Percentiles rank a stretch among this genome's conserved stretches.
Evolutionary conservation across 2,797 vertebrate species (phyloP).

Genomic region (Typhlichthys eigenmanni): DNA sequence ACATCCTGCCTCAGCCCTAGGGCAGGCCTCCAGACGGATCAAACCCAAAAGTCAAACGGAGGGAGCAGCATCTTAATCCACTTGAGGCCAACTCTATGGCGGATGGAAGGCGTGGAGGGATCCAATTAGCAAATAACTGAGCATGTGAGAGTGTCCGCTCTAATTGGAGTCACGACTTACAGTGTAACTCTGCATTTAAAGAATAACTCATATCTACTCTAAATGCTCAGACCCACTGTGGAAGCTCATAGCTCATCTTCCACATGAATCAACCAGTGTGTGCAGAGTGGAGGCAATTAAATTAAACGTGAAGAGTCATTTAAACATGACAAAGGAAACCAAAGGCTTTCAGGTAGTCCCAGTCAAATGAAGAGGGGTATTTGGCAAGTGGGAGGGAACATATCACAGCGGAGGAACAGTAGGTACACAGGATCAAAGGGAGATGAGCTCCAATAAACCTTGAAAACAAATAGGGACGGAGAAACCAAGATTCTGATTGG

Average conservation of each 20-base stretch:
- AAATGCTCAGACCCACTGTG: conserved; percentile 6
- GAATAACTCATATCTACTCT: not conserved
- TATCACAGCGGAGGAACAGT: no score
- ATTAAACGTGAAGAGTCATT: conserved; percentile 49
- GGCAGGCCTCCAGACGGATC: conserved; percentile 30
- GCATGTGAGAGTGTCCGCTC: conserved; percentile 42
- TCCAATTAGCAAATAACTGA: conserved; percentile 30
- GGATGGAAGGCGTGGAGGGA: conserved; percentile 11
- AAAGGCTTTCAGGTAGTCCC: conserved; percentile 42
- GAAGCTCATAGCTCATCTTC: conserved; percentile 28
- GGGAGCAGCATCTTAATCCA: conserved; percentile 41
- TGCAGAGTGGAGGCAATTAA: conserved; percentile 48
- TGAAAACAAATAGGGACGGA: conserved; percentile 26
- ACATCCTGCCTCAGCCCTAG: conserved; percentile 20
- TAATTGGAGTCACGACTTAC: conserved; percentile 14
- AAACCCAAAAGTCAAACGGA: conserved; percentile 37
- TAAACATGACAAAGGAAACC: conserved; percentile 44
- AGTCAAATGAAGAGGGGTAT: conserved; percentile 39
- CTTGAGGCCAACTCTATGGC: conserved; percentile 32
- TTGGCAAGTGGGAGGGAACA: conserved; percentile 12
- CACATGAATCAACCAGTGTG: conserved; percentile 15
- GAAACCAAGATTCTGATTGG: conserved; percentile 16
- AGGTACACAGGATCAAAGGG: conserved; percentile 37
- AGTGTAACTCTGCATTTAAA: conserved; percentile 4
- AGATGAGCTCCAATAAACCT: conserved; percentile 13